phyloP scores from a whole-genome alignment of 2,113 vertebrate genomes.

The Ochotona curzoniae region DNA sequence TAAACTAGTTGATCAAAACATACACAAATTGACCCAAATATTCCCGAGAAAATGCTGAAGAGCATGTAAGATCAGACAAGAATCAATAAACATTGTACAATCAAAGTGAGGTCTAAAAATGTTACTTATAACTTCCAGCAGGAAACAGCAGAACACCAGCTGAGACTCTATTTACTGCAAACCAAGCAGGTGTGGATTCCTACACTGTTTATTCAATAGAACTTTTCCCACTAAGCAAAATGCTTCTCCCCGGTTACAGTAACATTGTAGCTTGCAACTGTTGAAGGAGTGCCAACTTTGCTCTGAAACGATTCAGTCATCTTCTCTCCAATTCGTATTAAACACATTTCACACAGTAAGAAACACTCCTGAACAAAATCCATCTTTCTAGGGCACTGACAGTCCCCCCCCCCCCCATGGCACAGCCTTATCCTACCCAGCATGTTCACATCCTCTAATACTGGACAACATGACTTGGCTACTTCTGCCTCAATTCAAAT shows the following conservation, averaged over 20 bases:
- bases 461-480: background rate
- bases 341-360: background rate
- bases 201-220: background rate
- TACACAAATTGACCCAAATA: background rate
- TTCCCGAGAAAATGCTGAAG: background rate
- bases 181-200: background rate
- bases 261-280: background rate
- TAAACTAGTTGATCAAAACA: slow-evolving; percentile 36
- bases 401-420: too few species aligned
- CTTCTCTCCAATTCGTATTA: background rate
- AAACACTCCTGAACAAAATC: background rate
- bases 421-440: background rate
- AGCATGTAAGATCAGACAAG: slow-evolving; percentile 1
- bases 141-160: background rate
- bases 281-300: background rate
- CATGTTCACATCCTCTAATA: background rate
- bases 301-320: background rate
- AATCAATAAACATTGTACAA: background rate
- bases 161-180: background rate
- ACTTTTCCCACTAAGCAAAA: background rate
- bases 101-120: background rate
- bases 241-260: background rate
- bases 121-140: background rate
- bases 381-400: background rate
- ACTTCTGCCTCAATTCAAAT: background rate